A percentile compares a stretch with the other conserved stretches of the same genome.
These are phyloP conservation scores for Sphenodon punctatus DNA, from an alignment of 2,797 vertebrate genomes.

Conservation along the genomic window DNA sequence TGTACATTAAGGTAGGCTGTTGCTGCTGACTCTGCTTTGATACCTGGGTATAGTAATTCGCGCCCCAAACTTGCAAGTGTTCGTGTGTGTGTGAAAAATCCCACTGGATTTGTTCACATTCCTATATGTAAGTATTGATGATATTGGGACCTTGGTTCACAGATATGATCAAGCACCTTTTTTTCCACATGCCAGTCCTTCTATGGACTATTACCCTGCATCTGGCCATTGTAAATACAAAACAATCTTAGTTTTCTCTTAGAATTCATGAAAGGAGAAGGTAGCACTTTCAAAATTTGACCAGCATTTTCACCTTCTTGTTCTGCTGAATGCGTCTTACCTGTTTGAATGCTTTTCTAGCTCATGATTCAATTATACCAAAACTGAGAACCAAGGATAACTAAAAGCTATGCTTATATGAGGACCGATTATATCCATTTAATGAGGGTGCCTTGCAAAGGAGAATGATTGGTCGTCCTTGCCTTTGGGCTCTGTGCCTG, in stretches of 20 bases:
- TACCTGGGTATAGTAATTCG: neutral
- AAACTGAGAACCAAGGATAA: no score
- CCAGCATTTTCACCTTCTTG: neutral
- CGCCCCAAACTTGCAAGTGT: neutral
- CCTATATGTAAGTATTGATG: neutral
- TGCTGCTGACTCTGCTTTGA: neutral
- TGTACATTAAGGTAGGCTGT: constrained; percentile 82
- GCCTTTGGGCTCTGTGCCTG: no score
- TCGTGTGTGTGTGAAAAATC: neutral
- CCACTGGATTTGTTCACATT: neutral
- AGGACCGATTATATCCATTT: no score
- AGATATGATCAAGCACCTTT: neutral
- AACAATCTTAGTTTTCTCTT: neutral
- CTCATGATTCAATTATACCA: no score
- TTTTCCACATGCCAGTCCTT: neutral
- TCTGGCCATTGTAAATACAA: neutral
- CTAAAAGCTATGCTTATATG: no score
- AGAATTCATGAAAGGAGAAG: neutral
- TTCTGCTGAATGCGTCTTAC: neutral
- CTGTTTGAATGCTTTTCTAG: neutral
- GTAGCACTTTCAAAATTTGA: neutral
- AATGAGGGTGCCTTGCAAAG: no score
- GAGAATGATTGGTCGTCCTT: no score
- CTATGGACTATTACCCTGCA: neutral
- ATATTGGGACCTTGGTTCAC: neutral